Evolutionary conservation across 1,140 invertebrate genomes (phyloP).

Genomic region (Sarcophaga bullata): DNA sequence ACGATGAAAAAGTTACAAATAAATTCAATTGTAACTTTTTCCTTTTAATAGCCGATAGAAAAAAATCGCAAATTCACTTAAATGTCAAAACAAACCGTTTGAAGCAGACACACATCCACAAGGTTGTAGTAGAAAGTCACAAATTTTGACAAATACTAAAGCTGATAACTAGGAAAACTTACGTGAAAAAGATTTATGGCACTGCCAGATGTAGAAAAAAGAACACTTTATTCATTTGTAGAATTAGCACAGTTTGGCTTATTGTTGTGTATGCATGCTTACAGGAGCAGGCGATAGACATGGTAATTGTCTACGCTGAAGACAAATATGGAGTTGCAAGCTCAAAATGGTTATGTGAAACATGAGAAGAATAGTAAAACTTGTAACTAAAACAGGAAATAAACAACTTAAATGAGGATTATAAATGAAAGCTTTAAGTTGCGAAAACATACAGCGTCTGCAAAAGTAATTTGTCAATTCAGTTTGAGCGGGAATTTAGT

Average conservation of each 20-base stretch:
- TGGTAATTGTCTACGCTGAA: background rate
- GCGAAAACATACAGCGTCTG: background rate
- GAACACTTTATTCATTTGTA: too few species aligned
- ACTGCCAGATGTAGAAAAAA: background rate
- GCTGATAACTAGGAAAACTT: background rate
- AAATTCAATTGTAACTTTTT: slow-evolving; percentile 11
- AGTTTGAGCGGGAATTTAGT: too few species aligned
- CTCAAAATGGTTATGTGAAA: too few species aligned
- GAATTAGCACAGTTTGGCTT: too few species aligned
- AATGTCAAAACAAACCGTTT: slow-evolving; percentile 22
- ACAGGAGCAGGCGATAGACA: too few species aligned
- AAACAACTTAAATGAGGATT: too few species aligned
- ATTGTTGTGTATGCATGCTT: too few species aligned
- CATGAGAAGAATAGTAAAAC: too few species aligned
- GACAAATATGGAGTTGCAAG: too few species aligned
- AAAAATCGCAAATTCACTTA: slow-evolving; percentile 37
- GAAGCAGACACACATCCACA: background rate
- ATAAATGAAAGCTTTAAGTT: background rate
- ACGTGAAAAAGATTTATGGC: background rate
- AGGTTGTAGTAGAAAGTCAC: background rate
- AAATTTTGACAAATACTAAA: background rate
- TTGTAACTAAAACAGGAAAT: too few species aligned
- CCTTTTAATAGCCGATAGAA: slow-evolving; percentile 4
- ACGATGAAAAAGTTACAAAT: slow-evolving; percentile 4
- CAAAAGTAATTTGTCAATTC: background rate